phyloP scores from a whole-genome alignment of 2,797 vertebrate genomes.

The Karalla daura region DNA sequence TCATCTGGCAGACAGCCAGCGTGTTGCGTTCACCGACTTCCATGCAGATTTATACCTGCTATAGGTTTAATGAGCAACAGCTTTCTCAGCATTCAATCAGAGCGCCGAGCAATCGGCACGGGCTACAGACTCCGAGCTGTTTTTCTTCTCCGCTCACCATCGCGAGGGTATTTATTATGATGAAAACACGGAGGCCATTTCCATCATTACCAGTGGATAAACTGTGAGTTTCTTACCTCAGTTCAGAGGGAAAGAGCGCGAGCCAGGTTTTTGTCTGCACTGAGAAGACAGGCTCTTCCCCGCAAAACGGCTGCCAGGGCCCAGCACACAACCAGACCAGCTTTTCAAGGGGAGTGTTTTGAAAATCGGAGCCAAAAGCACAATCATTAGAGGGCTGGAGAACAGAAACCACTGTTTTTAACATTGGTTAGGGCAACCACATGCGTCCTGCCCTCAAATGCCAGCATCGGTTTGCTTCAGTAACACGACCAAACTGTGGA shows the following conservation, averaged over 20 bases:
- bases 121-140: background rate
- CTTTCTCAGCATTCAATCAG: slow-evolving; percentile 18
- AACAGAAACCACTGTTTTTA: slow-evolving; percentile 34
- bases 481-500: background rate
- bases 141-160: slow-evolving; percentile 1
- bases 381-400: slow-evolving; percentile 29
- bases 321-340: slow-evolving; percentile 23
- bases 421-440: slow-evolving; percentile 39
- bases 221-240: slow-evolving; percentile 27
- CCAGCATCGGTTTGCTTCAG: slow-evolving; percentile 31
- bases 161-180: slow-evolving; percentile 15
- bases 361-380: slow-evolving; percentile 31
- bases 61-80: slow-evolving; percentile 31
- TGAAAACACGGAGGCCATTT: slow-evolving; percentile 1
- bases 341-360: slow-evolving; percentile 32
- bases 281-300: slow-evolving; percentile 28
- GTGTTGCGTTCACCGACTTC: slow-evolving; percentile 38
- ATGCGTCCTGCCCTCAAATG: slow-evolving; percentile 19
- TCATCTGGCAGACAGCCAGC: slow-evolving; percentile 41
- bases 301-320: slow-evolving; percentile 22
- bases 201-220: slow-evolving; percentile 9
- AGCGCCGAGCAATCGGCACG: background rate
- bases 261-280: slow-evolving; percentile 52
- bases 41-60: slow-evolving; percentile 14
- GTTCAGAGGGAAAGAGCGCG: background rate